These are phyloP conservation scores for Sminthurinus aureus DNA, from an alignment of 2,888 invertebrate species.

Conservation along the genomic window DNA sequence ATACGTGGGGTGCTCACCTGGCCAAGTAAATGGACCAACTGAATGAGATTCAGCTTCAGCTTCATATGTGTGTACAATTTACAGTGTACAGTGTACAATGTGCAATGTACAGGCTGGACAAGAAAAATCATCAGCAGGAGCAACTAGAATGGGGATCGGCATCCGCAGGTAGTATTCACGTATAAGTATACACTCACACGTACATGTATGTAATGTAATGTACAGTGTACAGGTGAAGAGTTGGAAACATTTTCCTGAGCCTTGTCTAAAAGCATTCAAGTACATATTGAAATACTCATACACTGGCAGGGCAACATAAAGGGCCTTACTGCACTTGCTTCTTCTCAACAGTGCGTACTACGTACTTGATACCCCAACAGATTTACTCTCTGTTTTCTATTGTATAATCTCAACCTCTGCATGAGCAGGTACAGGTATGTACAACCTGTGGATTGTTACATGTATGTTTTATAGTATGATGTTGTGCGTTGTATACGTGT, in stretches of 20 bases:
- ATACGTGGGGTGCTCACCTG: constrained; percentile 41
- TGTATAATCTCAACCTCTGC: background rate
- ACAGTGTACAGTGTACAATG: no score
- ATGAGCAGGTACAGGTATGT: constrained; percentile 3
- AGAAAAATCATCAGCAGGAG: constrained; percentile 33
- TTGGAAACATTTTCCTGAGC: constrained; percentile 31
- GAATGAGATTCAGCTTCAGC: constrained; percentile 49
- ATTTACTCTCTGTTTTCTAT: background rate
- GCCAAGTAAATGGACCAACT: constrained; percentile 56
- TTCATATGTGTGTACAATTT: no score
- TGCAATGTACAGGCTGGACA: constrained; percentile 38
- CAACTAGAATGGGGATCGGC: constrained; percentile 28
- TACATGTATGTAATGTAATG: no score
- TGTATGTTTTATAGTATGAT: no score
- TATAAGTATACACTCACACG: background rate
- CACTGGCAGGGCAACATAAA: background rate
- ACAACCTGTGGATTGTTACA: background rate
- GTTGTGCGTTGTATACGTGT: no score
- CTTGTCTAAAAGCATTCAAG: background rate
- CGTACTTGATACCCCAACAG: background rate
- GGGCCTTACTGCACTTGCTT: no score
- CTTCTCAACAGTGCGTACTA: background rate
- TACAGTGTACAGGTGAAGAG: constrained; percentile 27
- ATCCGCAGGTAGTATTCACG: constrained; percentile 20
- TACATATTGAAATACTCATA: background rate